Base-by-base conservation (phyloP, 2,888 invertebrate species). In the Lithophane ornitopus region DNA sequence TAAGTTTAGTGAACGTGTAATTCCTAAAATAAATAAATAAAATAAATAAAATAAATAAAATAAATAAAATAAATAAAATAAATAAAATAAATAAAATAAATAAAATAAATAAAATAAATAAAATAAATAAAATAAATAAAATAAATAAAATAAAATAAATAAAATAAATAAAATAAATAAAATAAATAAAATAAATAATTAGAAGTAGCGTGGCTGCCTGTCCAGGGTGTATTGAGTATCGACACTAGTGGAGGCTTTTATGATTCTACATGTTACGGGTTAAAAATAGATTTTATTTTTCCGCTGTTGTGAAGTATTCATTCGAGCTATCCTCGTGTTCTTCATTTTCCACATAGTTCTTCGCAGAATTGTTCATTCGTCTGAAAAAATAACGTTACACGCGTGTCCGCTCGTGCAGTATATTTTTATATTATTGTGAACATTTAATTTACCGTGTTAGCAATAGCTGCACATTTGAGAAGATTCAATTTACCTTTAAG, bases 331-430 rank as follows among this genome's bases (percentile, higher is more conserved):
- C 56, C 7, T 56, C 56, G 16, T 26, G 14, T 56, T 26, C 56
- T 56, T 14, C 7, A 56, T 61, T 74, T 61, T 44, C 19, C n/a
- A n/a, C 41, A 11, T 3, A 72, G 26, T 52, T 62, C 44, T 54
- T 26, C 34, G 22, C 4, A 62, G 34, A 44, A 46, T 39, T 62
- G 74, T 46, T 74, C 26, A 54, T 54, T 62, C 62, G 22, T 34
- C 46, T 46, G 54, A 22, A 62, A 62, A 46, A 46, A 39, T 44
- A 72, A 61, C 7, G 61, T 34, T n/a, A 61, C 41, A 59, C 59
- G 72, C 61, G 73, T 46, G n/a, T 52, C 41, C 16, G n/a, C 34
- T 74, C 28, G 41, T 26, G n/a, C n/a, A 28, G 9, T 65, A 16
- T 39, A 63, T 63, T 63, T 49, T 66, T 49, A 14, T 9, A 22